Conservation (phyloP, 2,113 vertebrate species). For the Eupsittula cactorum region DNA sequence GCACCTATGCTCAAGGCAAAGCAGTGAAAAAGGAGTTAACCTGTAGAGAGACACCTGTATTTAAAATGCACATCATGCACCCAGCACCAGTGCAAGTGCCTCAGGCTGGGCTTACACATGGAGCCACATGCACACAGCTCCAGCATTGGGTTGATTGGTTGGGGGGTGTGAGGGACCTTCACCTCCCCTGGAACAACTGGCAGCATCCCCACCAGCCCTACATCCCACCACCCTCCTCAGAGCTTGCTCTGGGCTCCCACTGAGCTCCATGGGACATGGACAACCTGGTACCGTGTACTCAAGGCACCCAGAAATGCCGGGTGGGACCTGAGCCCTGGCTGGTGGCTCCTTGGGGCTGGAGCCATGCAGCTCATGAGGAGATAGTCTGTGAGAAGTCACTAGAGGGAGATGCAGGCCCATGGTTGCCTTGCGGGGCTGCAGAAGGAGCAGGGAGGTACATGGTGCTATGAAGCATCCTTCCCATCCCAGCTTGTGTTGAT, state of each 20-base stretch:
- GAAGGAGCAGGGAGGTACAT: background rate
- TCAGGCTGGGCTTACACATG: background rate
- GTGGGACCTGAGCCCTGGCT: background rate
- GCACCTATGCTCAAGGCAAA: rapidly evolving
- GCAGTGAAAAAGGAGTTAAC: background rate
- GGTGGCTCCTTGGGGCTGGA: background rate
- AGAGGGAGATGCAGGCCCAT: slow-evolving; percentile 59
- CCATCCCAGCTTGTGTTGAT: background rate
- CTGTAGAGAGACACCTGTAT: background rate
- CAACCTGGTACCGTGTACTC: rapidly evolving
- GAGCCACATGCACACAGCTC: rapidly evolving
- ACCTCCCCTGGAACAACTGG: background rate
- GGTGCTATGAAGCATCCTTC: background rate
- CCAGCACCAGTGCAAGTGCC: rapidly evolving
- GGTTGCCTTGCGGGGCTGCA: background rate
- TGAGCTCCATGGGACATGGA: rapidly evolving
- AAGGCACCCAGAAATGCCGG: background rate
- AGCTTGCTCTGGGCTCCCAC: rapidly evolving
- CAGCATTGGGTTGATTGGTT: background rate
- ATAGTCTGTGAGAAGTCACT: slow-evolving; percentile 4
- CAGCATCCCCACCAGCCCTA: background rate
- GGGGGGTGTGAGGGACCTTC: background rate
- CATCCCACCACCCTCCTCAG: background rate
- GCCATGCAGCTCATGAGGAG: background rate
- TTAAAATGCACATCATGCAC: background rate